These are phyloP conservation scores for Bufo bufo DNA, from an alignment of 2,113 vertebrate species.

Conservation along the genomic window DNA sequence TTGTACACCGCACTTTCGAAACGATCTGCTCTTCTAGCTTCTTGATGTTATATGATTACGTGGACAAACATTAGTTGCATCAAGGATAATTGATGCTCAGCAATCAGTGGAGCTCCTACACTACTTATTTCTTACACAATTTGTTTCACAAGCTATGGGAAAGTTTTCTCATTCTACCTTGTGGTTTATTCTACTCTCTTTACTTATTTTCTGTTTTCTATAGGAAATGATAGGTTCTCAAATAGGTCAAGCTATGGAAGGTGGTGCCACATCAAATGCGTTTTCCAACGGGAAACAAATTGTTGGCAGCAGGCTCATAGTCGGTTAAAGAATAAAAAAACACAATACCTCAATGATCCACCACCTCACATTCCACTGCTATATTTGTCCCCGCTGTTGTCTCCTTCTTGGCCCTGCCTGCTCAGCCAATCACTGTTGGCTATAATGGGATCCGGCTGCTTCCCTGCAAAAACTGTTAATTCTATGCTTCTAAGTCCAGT, in stretches of 20 bases:
- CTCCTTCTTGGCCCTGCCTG: too few species aligned
- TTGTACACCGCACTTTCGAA: background rate
- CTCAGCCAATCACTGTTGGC: too few species aligned
- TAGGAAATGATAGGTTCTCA: background rate
- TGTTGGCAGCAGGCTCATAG: too few species aligned
- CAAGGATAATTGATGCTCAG: conserved; percentile 32
- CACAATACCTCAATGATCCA: too few species aligned
- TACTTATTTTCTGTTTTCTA: background rate
- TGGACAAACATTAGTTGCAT: conserved; percentile 17
- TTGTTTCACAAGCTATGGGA: background rate
- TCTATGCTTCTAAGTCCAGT: too few species aligned
- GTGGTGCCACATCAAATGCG: background rate
- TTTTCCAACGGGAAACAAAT: too few species aligned
- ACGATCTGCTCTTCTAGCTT: conserved; percentile 12
- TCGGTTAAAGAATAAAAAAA: too few species aligned
- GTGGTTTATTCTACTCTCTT: background rate
- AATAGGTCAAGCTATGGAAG: too few species aligned
- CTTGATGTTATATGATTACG: conserved; percentile 40
- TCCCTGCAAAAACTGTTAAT: too few species aligned
- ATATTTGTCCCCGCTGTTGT: too few species aligned
- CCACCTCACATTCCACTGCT: too few species aligned
- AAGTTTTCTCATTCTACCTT: background rate
- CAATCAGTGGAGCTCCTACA: conserved; percentile 6
- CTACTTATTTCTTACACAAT: background rate
- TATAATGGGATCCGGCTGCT: too few species aligned